phyloP scores from a whole-genome alignment of 2,888 invertebrate species.

The Byasa hedistus region DNA sequence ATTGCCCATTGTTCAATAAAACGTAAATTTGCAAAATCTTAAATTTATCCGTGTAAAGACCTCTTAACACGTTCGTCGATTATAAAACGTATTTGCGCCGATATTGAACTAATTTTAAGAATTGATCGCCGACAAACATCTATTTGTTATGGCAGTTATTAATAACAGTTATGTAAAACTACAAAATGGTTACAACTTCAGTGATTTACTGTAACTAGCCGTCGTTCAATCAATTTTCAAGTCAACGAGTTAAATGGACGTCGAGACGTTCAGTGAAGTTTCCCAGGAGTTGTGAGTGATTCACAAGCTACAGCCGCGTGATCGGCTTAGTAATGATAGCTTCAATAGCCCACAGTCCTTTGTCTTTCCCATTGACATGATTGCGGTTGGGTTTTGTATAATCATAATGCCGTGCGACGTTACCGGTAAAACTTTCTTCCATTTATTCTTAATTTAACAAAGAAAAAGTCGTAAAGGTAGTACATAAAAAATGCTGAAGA shows the following conservation, averaged over 20 bases:
- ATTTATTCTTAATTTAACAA: background rate
- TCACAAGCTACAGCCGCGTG: slow-evolving; percentile 43
- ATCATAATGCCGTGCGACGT: slow-evolving; percentile 25
- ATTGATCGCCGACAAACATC: too few species aligned
- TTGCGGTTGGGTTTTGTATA: slow-evolving; percentile 35
- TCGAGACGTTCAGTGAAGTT: slow-evolving; percentile 39
- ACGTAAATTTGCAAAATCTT: too few species aligned
- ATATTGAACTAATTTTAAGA: too few species aligned
- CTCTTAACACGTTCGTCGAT: too few species aligned
- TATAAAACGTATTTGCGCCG: too few species aligned
- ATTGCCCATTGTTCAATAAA: too few species aligned
- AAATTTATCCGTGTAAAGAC: too few species aligned
- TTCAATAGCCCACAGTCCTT: slow-evolving; percentile 42
- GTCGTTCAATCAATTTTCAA: slow-evolving; percentile 11
- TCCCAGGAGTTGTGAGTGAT: slow-evolving; percentile 39
- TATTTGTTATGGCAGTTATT: background rate
- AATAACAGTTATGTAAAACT: background rate
- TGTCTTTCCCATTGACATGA: slow-evolving; percentile 38
- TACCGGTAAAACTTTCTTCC: background rate
- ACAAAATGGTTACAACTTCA: background rate
- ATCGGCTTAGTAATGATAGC: slow-evolving; percentile 46
- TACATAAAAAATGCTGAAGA: too few species aligned
- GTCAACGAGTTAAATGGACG: background rate
- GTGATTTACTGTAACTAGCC: background rate
- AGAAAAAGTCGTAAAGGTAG: too few species aligned